Evolutionary conservation across 2,888 invertebrate genomes (phyloP).

Genomic region (Nudaria mundana): DNA sequence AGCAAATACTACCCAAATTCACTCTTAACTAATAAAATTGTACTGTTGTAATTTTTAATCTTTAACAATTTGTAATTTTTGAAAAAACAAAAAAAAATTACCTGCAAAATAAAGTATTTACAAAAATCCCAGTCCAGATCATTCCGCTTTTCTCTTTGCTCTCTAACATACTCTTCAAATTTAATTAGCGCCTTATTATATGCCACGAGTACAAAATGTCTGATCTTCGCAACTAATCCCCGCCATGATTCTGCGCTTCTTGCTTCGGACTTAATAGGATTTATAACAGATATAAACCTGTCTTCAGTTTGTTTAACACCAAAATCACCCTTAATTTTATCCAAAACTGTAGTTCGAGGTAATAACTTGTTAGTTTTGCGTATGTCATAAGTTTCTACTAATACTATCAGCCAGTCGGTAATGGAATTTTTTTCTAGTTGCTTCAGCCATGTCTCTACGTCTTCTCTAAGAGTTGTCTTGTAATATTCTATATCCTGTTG

Average conservation of each 20-base stretch:
- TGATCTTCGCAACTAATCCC: constrained; percentile 89
- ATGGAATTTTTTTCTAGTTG: constrained; percentile 87
- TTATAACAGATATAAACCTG: constrained; percentile 94
- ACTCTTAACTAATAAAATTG: too few species aligned
- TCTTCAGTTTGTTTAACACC: constrained; percentile 91
- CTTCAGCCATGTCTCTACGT: constrained; percentile 93
- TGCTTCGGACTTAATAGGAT: constrained; percentile 94
- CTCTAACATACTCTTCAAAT: constrained; percentile 94
- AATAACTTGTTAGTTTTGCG: constrained; percentile 95
- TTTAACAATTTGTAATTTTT: too few species aligned
- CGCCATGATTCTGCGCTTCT: constrained; percentile 96
- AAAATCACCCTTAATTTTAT: constrained; percentile 97
- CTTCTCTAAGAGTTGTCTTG: constrained; percentile 92
- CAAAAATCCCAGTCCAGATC: constrained; percentile 97
- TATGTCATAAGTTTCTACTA: constrained; percentile 95
- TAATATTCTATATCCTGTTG: constrained; percentile 95
- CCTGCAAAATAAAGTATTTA: constrained; percentile 95
- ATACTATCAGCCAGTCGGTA: constrained; percentile 95
- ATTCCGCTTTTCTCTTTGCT: constrained; percentile 93
- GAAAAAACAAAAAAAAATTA: constrained; percentile 41
- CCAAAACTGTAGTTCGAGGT: constrained; percentile 94
- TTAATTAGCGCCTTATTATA: constrained; percentile 92
- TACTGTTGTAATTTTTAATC: too few species aligned
- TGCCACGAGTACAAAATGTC: constrained; percentile 91
- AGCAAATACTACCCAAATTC: too few species aligned